phyloP scores from a whole-genome alignment of 1,140 invertebrate species.

The Drosophila oshimai region DNA sequence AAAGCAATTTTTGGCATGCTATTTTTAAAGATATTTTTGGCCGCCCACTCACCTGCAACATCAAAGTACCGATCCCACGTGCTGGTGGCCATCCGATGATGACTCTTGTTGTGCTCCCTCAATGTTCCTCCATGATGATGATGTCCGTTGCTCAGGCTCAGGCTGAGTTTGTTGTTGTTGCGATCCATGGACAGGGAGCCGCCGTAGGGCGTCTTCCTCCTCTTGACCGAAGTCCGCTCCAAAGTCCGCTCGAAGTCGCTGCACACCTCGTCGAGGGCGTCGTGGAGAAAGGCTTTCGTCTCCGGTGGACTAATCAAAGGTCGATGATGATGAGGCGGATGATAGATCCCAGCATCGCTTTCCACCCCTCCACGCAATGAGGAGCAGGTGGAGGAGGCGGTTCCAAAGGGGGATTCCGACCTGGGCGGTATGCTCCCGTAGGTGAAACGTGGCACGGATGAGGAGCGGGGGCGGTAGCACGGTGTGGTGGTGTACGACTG shows the following conservation, averaged over 20 bases:
- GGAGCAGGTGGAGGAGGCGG: constrained; percentile 76
- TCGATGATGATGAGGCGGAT: constrained; percentile 4
- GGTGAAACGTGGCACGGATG: constrained; percentile 75
- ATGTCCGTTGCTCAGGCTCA: constrained; percentile 55
- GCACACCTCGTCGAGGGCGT: constrained; percentile 86
- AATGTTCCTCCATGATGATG: too few species aligned
- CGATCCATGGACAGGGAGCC: constrained; percentile 60
- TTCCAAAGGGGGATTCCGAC: constrained; percentile 73
- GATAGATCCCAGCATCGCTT: constrained; percentile 66
- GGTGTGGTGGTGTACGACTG: constrained; percentile 40
- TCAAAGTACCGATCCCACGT: constrained; percentile 74
- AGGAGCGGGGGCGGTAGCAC: constrained; percentile 59
- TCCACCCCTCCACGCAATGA: constrained; percentile 71
- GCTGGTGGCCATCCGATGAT: constrained; percentile 52
- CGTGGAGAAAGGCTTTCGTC: constrained; percentile 74
- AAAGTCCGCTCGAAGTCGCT: constrained; percentile 90
- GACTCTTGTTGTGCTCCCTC: constrained; percentile 20
- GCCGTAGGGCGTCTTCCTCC: constrained; percentile 49
- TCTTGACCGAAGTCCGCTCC: constrained; percentile 83
- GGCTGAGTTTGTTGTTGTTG: constrained; percentile 64
- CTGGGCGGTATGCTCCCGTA: constrained; percentile 58
- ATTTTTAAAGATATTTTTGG: constrained; percentile 1
- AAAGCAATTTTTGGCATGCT: constrained; percentile 14
- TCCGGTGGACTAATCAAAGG: constrained; percentile 73
- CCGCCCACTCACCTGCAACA: constrained; percentile 64